Base-by-base conservation (phyloP, 2,888 invertebrate genomes). In the Drosophila phalerata region DNA sequence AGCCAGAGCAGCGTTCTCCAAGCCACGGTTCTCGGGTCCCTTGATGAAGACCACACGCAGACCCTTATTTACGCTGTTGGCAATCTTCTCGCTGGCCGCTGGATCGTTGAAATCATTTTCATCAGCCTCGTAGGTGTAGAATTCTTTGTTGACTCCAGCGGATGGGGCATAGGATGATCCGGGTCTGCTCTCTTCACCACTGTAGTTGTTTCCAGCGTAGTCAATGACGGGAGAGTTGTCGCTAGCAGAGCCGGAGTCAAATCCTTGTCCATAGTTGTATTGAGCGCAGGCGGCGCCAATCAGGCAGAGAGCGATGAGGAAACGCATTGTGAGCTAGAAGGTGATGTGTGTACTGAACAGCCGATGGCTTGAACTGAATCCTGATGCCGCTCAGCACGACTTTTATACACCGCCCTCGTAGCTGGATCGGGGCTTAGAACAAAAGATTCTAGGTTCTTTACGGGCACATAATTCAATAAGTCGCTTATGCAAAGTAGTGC, bases 21-120 rank as follows among this genome's bases (percentile, higher is more conserved):
- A 37, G 3, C 85, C 91, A 58, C 77, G 88, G 67, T 90, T 90
- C 70, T 91, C 91, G 69, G 92, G 92, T 37, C 87, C 88, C 85
- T 88, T 91, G 76, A 92, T 92, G 80, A 92, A 92, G 49, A 92
- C 75, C 1, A 92, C 91, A n/a, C 91, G 92, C 22, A 92, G 85
- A 22, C 82, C 85, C 76, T 81, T 85, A 69, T 79, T 88, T 9
- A 88, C 68, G 40, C 76, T 68, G 25, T 77, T 77, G 52, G 81
- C 62, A 40, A 81, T 34, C 38, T 72, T 77, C n/a, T 87, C 77
- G 66, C 70, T 69, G 43, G 79, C 84, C 58, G 82, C 73, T 0
- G 71, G 65, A 70, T 88, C 90, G 8, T 90, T 49, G 71, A 90
- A 90, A 15, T 88, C 78, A 30, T 82, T 77, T 61, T 90, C 90